Evolutionary conservation across 2,113 vertebrate genomes (phyloP).

Genomic region (Crotalus tigris): DNA sequence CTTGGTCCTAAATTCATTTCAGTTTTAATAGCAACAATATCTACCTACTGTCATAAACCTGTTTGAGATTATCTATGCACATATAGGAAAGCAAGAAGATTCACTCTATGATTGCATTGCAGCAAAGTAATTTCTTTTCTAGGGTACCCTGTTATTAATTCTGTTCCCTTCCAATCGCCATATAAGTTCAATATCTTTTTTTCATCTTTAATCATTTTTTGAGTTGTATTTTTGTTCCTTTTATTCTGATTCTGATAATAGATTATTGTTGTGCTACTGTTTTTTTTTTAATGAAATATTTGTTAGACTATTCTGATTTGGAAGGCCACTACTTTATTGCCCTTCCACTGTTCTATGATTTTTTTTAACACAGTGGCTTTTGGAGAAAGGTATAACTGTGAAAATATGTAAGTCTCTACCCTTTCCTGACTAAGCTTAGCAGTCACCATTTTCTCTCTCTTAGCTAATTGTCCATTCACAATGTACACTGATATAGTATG

Average conservation of each 20-base stretch:
- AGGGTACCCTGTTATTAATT: not conserved
- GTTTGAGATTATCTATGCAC: not conserved
- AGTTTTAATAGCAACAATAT: not conserved
- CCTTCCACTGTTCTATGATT: not conserved
- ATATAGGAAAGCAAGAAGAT: not conserved
- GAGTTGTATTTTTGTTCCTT: not conserved
- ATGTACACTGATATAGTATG: not conserved
- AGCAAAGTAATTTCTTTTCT: not conserved
- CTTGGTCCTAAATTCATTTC: not conserved
- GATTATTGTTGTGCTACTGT: not conserved
- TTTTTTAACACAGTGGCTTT: not conserved
- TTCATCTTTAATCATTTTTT: not conserved
- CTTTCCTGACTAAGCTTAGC: not conserved
- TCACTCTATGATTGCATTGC: not conserved
- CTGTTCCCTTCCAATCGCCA: not conserved
- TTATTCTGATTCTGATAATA: not conserved
- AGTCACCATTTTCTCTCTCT: not conserved
- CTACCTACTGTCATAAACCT: not conserved
- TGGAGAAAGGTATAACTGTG: not conserved
- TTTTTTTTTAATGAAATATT: not conserved
- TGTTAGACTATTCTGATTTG: not conserved
- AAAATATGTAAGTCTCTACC: not conserved
- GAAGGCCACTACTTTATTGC: not conserved
- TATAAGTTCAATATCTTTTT: not conserved
- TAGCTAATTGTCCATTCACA: not conserved